Evolutionary conservation across 2,113 vertebrate genomes (phyloP), one percentile per base, ranked within the genome.

Genomic region (Microcebus jonahi): DNA sequence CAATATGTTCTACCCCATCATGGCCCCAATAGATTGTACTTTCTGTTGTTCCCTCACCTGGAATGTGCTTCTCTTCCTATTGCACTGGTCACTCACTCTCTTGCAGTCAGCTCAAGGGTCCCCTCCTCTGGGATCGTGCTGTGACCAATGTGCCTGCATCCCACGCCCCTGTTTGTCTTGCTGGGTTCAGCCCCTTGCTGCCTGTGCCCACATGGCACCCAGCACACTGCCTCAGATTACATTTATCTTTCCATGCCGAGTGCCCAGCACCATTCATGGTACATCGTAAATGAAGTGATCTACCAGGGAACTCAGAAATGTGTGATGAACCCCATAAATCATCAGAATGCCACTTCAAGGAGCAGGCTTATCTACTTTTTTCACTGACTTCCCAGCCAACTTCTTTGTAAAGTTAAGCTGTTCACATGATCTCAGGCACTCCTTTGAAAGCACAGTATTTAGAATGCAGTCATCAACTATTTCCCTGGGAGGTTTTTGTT

Each of bases 11-110:
- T 21, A 55, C 34, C 18, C 67, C 27, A 18, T 50, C 5, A 45
- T 1, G 2, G n/a, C 76, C 39, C n/a, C 15, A 39, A 42, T 18
- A 67, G 65, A 23, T 53, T 1, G 0, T 1, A 13, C 11, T 61
- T 81, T 45, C 18, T 20, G n/a, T 13, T 84, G 25, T 45, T 68
- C 29, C 14, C 0, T 45, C 9, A 8, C n/a, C 61, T 53, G 53
- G 15, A 67, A 34, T 34, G 42, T 53, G 31, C 13, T 90, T 82
- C 4, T 50, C 55, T 65, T 88, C 13, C 65, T 55, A 5, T 50
- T 39, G 34, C 15, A 55, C 29, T 57, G 5, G 21, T 50, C 57
- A 57, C 11, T 76, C 4, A 57, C 11, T 76, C 4, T 27, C 45
- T 75, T 53, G 45, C 0, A 36, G 36, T 65, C 36, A 48, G 18